Percentiles rank a stretch among this genome's conserved stretches.
Evolutionary conservation across 2,113 vertebrate species (phyloP).

Genomic region (Saimiri boliviensis): DNA sequence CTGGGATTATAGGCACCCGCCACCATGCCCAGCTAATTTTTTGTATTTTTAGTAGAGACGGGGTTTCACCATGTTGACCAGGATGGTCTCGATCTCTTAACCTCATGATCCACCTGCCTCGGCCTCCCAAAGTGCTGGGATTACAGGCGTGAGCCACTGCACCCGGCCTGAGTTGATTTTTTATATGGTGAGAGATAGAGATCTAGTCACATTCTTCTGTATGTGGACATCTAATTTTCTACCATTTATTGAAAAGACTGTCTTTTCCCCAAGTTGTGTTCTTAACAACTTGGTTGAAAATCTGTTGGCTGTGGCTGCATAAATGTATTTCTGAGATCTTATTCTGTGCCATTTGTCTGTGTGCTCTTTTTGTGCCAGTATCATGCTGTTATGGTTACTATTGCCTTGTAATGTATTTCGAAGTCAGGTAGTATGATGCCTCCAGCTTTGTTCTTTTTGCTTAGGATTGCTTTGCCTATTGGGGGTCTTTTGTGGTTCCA

Average conservation of each 20-base stretch:
- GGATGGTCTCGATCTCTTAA: too few relatives aligned
- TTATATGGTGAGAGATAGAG: not conserved
- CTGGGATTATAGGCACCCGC: too few relatives aligned
- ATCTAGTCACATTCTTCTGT: not conserved
- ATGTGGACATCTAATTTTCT: not conserved
- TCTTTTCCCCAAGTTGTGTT: not conserved
- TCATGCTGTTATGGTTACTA: not conserved
- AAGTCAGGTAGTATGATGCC: not conserved
- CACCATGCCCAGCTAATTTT: too few relatives aligned
- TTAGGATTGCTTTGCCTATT: not conserved
- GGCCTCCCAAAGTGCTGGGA: too few relatives aligned
- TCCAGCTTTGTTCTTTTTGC: not conserved
- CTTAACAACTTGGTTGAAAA: not conserved
- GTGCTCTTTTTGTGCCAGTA: not conserved
- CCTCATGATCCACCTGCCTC: too few relatives aligned
- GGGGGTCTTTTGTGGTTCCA: not conserved
- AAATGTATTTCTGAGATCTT: not conserved
- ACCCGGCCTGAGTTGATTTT: too few relatives aligned
- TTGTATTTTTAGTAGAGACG: too few relatives aligned
- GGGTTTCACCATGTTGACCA: too few relatives aligned
- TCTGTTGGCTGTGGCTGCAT: not conserved
- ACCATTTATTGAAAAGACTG: not conserved
- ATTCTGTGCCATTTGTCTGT: not conserved
- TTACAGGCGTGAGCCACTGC: too few relatives aligned
- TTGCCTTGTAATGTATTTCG: not conserved